A percentile compares a stretch with the other conserved stretches of the same genome.
Evolutionary conservation across 1,140 invertebrate species (phyloP).

Genomic region (Heliconius melpomene): DNA sequence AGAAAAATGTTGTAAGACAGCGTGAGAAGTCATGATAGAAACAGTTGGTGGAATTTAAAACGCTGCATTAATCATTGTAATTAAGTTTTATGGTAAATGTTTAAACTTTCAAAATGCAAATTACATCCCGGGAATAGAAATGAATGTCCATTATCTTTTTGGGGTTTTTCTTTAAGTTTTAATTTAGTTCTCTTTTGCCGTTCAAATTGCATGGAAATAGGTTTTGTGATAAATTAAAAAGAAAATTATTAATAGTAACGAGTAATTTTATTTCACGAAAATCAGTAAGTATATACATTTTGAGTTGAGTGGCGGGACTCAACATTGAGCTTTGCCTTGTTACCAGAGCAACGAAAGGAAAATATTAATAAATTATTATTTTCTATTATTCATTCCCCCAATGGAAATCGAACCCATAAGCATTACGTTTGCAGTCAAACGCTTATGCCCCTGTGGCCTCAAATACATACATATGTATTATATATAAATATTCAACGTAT

Average conservation of each 20-base stretch:
- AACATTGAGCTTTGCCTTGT: too few relatives aligned
- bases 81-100: slow-evolving; percentile 34
- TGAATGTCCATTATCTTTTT: neutral
- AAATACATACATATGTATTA: too few relatives aligned
- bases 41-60: slow-evolving; percentile 19
- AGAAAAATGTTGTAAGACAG: neutral
- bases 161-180: neutral
- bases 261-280: too few relatives aligned
- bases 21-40: slow-evolving; percentile 27
- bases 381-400: too few relatives aligned
- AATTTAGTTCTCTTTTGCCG: neutral
- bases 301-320: too few relatives aligned
- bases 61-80: slow-evolving; percentile 34
- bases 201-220: neutral
- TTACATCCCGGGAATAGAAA: slow-evolving; percentile 28
- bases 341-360: too few relatives aligned
- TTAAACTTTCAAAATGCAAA: slow-evolving; percentile 34
- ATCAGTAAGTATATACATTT: too few relatives aligned
- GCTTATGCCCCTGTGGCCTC: too few relatives aligned
- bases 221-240: neutral
- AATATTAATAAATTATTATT: too few relatives aligned
- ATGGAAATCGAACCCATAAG: too few relatives aligned
- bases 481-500: neutral
- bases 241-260: too few relatives aligned
- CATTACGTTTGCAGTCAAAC: too few relatives aligned